A percentile compares a stretch with the other conserved stretches of the same genome.
phyloP scores from a whole-genome alignment of 2,888 invertebrate genomes.

The Drosophila macrothrix region DNA sequence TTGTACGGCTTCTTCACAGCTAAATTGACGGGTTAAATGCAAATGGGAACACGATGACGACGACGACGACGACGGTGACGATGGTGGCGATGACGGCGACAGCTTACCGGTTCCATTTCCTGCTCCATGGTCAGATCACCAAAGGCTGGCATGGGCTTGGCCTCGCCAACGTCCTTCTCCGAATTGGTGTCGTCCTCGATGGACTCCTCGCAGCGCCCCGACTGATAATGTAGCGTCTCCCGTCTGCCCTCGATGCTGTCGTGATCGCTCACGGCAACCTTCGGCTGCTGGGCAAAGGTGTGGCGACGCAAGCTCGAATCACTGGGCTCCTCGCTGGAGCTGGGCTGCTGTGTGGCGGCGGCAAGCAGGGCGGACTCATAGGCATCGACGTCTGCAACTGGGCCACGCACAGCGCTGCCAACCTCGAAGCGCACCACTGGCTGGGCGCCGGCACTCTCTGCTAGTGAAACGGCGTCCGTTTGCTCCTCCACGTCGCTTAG shows the following conservation, averaged over 20 bases:
- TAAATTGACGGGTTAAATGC: conserved; percentile 30
- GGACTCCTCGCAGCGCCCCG: conserved; percentile 85
- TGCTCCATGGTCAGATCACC: conserved; percentile 85
- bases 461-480: conserved; percentile 70
- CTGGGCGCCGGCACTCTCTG: conserved; percentile 70
- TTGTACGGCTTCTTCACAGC: conserved; percentile 65
- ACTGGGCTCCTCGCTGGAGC: conserved; percentile 81
- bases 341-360: conserved; percentile 63
- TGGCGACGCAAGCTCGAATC: conserved; percentile 86
- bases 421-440: conserved; percentile 79
- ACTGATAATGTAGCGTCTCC: conserved; percentile 73
- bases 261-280: conserved; percentile 86
- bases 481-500: conserved; percentile 66
- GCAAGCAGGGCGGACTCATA: conserved; percentile 55
- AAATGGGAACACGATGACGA: conserved; percentile 6
- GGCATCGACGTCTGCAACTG: conserved; percentile 48
- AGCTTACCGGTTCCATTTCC: conserved; percentile 84
- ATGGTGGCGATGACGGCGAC: conserved; percentile 14
- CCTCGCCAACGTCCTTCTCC: conserved; percentile 38
- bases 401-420: conserved; percentile 82
- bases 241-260: conserved; percentile 85
- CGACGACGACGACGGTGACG: not conserved
- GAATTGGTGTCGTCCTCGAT: conserved; percentile 85
- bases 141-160: conserved; percentile 86
- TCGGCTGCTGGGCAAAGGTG: conserved; percentile 86